A percentile compares a stretch with the other conserved stretches of the same genome.
Evolutionary conservation across 2,888 invertebrate species (phyloP).

Genomic region (Cataglyphis rosenhaueri): DNA sequence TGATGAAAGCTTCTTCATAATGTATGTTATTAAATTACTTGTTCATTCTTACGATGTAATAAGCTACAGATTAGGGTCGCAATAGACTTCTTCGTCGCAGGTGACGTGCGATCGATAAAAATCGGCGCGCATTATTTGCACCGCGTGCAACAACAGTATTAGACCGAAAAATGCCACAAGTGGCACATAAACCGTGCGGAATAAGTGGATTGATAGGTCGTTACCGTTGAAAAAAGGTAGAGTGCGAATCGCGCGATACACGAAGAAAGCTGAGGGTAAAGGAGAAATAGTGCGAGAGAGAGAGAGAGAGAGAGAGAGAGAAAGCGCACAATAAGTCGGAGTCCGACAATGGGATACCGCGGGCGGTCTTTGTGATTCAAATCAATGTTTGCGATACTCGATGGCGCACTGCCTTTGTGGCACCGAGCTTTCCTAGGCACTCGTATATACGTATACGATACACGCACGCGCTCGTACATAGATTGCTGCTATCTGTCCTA

Average conservation of each 20-base stretch:
- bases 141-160: constrained; percentile 50
- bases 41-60: neutral
- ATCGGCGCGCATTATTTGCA: constrained; percentile 30
- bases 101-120: constrained; percentile 10
- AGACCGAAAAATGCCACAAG: constrained; percentile 79
- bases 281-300: constrained; percentile 49
- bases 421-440: constrained; percentile 74
- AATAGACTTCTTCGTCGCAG: neutral
- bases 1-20: neutral
- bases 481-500: neutral
- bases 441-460: constrained; percentile 59
- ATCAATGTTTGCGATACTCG: constrained; percentile 84
- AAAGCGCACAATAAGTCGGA: constrained; percentile 81
- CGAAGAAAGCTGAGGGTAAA: constrained; percentile 47
- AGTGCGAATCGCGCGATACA: constrained; percentile 53
- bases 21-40: too few relatives aligned
- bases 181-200: constrained; percentile 82
- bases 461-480: constrained; percentile 7
- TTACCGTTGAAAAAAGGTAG: constrained; percentile 70
- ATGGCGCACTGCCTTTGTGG: constrained; percentile 78
- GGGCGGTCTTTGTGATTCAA: constrained; percentile 84
- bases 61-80: neutral
- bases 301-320: constrained; percentile 62
- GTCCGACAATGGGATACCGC: constrained; percentile 81
- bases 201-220: constrained; percentile 82